These are phyloP conservation scores for Nymphicus hollandicus DNA, from an alignment of 2,113 vertebrate genomes.

Conservation along the genomic window DNA sequence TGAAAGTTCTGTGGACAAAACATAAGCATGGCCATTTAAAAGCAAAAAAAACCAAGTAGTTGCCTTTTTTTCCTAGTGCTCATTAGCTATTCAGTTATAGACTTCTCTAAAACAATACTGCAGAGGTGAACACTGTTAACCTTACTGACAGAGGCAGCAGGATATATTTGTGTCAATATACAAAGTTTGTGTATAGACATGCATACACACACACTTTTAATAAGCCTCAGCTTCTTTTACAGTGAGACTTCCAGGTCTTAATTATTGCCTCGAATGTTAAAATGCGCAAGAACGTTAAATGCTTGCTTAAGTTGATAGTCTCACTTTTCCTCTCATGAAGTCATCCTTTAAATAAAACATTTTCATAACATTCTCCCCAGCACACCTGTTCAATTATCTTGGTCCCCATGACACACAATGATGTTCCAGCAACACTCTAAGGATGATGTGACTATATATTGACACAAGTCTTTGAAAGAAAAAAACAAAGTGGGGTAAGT, in stretches of 20 bases:
- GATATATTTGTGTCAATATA: neutral
- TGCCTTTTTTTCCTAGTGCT: neutral
- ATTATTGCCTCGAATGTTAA: neutral
- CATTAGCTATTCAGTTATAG: neutral
- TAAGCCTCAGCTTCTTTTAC: neutral
- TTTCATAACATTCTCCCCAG: neutral
- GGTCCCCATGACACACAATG: neutral
- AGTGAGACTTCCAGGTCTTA: neutral
- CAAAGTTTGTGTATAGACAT: neutral
- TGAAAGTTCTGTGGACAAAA: neutral
- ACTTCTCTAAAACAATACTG: neutral
- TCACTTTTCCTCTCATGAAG: neutral
- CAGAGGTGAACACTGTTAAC: neutral
- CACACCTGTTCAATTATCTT: neutral
- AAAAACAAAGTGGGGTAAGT: neutral
- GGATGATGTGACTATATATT: neutral
- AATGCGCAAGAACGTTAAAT: neutral
- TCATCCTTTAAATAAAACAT: neutral
- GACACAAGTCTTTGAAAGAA: neutral
- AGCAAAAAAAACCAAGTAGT: neutral
- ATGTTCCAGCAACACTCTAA: neutral
- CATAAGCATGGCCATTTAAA: neutral
- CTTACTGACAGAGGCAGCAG: neutral
- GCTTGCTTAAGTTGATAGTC: neutral
- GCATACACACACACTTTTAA: neutral